These are phyloP conservation scores for Alcis repandata DNA, from an alignment of 2,888 invertebrate genomes.

Conservation along the genomic window DNA sequence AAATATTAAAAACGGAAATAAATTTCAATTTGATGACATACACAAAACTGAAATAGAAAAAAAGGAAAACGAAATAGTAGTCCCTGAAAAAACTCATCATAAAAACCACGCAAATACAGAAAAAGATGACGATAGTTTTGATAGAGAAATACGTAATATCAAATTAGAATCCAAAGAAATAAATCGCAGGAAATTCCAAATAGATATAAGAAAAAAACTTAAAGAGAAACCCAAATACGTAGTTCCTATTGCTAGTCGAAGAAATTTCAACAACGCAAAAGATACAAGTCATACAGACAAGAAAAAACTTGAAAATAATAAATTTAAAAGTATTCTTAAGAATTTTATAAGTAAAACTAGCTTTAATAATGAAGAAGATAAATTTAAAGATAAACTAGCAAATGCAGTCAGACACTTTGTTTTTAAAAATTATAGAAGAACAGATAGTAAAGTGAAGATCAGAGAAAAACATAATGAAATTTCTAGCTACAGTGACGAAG, in stretches of 20 bases:
- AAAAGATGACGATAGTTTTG: background rate
- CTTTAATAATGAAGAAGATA: background rate
- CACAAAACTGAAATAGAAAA: background rate
- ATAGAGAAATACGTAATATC: background rate
- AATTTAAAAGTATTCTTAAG: background rate
- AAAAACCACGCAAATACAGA: background rate
- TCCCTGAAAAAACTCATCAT: background rate
- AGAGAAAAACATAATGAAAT: background rate
- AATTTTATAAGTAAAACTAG: background rate
- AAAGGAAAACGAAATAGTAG: background rate
- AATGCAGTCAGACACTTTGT: conserved; percentile 10
- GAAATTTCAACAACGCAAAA: background rate
- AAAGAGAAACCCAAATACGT: background rate
- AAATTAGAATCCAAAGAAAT: background rate
- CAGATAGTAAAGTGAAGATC: background rate
- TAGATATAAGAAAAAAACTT: background rate
- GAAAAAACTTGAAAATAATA: background rate
- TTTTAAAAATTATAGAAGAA: background rate
- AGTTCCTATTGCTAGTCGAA: background rate
- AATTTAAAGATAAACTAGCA: conserved; percentile 3
- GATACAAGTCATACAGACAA: background rate
- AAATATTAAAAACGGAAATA: background rate
- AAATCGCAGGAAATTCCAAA: background rate
- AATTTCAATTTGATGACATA: background rate
- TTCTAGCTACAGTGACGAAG: conserved; percentile 12